Evolutionary conservation across 2,888 invertebrate species (phyloP).

Genomic region (Aphrophora alni): DNA sequence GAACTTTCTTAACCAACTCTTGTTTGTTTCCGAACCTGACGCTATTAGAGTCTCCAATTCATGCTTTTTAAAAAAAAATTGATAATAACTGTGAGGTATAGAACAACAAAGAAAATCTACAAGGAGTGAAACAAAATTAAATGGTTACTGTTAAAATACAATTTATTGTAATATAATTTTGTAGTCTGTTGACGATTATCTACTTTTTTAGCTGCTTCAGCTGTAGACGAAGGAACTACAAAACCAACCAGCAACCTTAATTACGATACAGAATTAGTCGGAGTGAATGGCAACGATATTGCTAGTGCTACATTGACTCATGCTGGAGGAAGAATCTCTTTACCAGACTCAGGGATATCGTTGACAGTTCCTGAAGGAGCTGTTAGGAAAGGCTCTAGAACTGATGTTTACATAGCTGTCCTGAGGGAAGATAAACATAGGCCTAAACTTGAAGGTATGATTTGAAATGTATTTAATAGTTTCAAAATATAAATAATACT

Average conservation of each 20-base stretch:
- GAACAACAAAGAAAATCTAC: too few relatives aligned
- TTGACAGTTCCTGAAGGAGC: conserved; percentile 90
- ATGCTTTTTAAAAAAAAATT: too few relatives aligned
- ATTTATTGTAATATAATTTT: too few relatives aligned
- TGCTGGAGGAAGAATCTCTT: conserved; percentile 60
- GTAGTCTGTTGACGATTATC: too few relatives aligned
- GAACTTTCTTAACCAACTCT: too few relatives aligned
- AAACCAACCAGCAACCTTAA: not conserved
- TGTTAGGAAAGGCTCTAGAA: conserved; percentile 73
- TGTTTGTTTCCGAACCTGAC: too few relatives aligned
- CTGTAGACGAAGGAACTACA: not conserved
- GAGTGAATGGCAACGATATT: not conserved
- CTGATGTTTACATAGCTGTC: conserved; percentile 89
- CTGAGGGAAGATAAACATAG: conserved; percentile 91
- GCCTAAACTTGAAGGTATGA: conserved; percentile 78
- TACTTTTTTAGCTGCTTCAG: not conserved
- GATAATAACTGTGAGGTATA: too few relatives aligned
- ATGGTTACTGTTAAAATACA: too few relatives aligned
- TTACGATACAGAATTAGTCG: not conserved
- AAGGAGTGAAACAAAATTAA: too few relatives aligned
- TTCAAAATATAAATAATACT: too few relatives aligned
- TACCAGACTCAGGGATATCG: conserved; percentile 83
- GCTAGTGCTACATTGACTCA: not conserved
- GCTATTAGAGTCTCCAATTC: too few relatives aligned
- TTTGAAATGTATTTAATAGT: too few relatives aligned